Conservation (phyloP, 2,797 vertebrate genomes). For the Hemitrygon akajei region DNA sequence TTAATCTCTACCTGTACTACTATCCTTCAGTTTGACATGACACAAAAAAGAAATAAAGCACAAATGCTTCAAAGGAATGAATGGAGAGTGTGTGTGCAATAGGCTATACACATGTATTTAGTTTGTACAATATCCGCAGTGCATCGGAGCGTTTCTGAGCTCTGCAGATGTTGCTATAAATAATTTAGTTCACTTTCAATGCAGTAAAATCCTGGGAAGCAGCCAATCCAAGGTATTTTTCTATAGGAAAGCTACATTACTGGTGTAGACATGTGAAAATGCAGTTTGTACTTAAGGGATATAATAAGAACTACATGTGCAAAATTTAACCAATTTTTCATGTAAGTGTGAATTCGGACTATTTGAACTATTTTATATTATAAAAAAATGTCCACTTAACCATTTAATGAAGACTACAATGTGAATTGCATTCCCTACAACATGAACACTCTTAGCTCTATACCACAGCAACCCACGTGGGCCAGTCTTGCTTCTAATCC, state of each 20-base stretch:
- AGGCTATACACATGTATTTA: not conserved
- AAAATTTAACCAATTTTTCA: not conserved
- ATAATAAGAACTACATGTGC: not conserved
- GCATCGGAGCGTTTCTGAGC: not conserved
- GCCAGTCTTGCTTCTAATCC: no score
- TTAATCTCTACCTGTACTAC: not conserved
- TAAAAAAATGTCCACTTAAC: no score
- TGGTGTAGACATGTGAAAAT: not conserved
- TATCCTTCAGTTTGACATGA: not conserved
- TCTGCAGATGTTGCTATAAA: conserved; percentile 31
- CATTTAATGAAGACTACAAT: no score
- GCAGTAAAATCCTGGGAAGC: conserved; percentile 13
- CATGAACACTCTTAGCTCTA: no score
- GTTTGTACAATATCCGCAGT: conserved; percentile 13
- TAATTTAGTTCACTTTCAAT: conserved; percentile 16
- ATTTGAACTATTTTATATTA: no score
- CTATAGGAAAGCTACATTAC: not conserved
- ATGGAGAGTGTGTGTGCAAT: not conserved
- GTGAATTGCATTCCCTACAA: no score
- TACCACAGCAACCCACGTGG: no score
- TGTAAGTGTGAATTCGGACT: no score
- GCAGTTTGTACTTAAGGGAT: not conserved
- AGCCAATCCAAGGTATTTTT: not conserved
- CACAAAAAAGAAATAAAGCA: not conserved
- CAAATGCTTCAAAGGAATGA: not conserved